These are phyloP conservation scores for Tyria jacobaeae DNA, from an alignment of 2,888 invertebrate genomes.

Conservation along the genomic window DNA sequence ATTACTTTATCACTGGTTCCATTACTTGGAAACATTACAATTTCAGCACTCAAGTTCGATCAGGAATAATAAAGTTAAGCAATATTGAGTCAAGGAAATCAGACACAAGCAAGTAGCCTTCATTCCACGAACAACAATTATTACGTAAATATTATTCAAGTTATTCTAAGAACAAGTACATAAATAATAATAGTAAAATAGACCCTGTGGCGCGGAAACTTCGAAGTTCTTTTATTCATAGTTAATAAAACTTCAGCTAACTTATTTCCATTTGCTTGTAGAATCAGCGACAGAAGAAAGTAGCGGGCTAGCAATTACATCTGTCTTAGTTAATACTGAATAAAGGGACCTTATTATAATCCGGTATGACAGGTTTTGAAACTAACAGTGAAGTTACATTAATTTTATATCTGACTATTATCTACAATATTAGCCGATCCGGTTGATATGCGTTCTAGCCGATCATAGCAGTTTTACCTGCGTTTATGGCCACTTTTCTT, in stretches of 20 bases:
- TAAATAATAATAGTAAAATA: constrained; percentile 44
- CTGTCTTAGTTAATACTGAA: constrained; percentile 43
- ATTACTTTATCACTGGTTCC: no score
- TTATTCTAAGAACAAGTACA: constrained; percentile 50
- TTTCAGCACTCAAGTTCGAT: background rate
- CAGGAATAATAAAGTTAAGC: background rate
- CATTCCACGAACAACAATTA: constrained; percentile 21
- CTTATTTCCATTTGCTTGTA: constrained; percentile 61
- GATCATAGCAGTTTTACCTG: no score
- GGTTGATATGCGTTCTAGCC: no score
- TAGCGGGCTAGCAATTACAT: constrained; percentile 56
- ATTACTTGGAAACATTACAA: background rate
- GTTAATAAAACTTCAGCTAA: constrained; percentile 58
- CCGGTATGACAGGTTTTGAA: constrained; percentile 12
- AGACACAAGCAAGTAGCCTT: constrained; percentile 3
- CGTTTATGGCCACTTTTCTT: no score
- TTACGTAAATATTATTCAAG: constrained; percentile 41
- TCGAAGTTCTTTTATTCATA: constrained; percentile 57
- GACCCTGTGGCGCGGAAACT: constrained; percentile 36
- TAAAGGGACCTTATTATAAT: constrained; percentile 19
- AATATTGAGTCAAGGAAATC: constrained; percentile 2
- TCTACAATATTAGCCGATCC: background rate
- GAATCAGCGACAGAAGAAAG: constrained; percentile 47
- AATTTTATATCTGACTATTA: background rate
- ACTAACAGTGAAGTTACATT: background rate